Base-by-base conservation (phyloP, 2,113 vertebrate genomes). In the Ageneiosus marmoratus region DNA sequence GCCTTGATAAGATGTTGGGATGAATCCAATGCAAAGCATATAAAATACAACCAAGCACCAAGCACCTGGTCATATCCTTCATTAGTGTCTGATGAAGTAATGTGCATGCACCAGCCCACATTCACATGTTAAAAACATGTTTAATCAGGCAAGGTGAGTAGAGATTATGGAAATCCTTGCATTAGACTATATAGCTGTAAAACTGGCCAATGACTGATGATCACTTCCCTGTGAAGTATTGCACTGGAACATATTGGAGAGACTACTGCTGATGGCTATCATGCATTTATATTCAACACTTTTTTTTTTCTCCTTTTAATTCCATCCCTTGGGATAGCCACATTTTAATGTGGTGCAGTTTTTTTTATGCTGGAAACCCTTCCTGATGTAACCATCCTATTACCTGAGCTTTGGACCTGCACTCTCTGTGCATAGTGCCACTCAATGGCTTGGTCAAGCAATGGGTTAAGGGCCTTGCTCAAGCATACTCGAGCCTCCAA, bases 1-100 rank as follows among this genome's bases (percentile, higher is more conserved):
- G 56, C 32, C 83, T 85, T 85, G 88, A 89, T 90, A 89, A 86
- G 70, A 78, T 51, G 32, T 83, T 90, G 88, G 86, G 85, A 77
- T 5, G 6, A 29, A 51, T 82, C 88, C 89, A 90, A 88, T 56
- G 75, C 76, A 87, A 90, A 87, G 44, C 44, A n/a, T 70, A 44
- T 5, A 41, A 41, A 41, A 41, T 77, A 37, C 82, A 82, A 46
- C 76, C 46, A 18, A 76, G 77, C 77, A 48, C 67, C 34, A 9
- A 81, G 73, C 82, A 83, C 72, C 81, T 75, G 34, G 44, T 69
- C 46, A 81, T 79, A 56, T 83, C 87, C 86, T 88, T 88, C 83
- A 88, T 88, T 88, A 89, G 81, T 29, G 72, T 32, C 55, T 12
- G 32, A 58, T n/a, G 48, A 50, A 79, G 70, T 8, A 55, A 69